A percentile compares a stretch with the other conserved stretches of the same genome.
Evolutionary conservation across 2,797 vertebrate species (phyloP).

Genomic region (Gorsachius magnificus): DNA sequence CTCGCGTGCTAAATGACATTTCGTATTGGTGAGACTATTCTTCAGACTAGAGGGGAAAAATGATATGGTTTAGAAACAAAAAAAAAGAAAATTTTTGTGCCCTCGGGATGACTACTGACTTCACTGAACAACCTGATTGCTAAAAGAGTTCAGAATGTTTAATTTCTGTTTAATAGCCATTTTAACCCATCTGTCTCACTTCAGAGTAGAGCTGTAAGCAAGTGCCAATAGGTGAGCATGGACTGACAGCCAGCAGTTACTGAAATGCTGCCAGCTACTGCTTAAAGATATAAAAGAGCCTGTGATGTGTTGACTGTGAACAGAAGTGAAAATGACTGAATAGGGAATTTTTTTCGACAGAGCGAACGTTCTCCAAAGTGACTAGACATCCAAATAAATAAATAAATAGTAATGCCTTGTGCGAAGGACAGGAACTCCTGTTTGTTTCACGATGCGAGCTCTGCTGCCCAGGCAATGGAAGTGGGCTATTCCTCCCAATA

Average conservation of each 20-base stretch:
- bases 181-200: not conserved
- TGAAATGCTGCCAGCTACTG: not conserved
- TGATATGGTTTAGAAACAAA: not conserved
- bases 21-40: not conserved
- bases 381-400: not conserved
- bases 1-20: not conserved
- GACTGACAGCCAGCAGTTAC: not conserved
- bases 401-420: not conserved
- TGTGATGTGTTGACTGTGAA: not conserved
- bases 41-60: not conserved
- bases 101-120: not conserved
- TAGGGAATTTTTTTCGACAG: not conserved
- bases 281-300: not conserved
- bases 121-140: not conserved
- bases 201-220: not conserved
- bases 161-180: not conserved
- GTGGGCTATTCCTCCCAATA: not conserved
- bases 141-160: not conserved
- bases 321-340: not conserved
- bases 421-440: not conserved
- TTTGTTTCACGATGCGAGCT: not conserved
- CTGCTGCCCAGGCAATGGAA: accelerated
- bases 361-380: not conserved
- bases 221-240: not conserved
- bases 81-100: not conserved